These are phyloP conservation scores for Drosophila equinoxialis DNA, from an alignment of 1,140 invertebrate genomes.

Conservation along the genomic window DNA sequence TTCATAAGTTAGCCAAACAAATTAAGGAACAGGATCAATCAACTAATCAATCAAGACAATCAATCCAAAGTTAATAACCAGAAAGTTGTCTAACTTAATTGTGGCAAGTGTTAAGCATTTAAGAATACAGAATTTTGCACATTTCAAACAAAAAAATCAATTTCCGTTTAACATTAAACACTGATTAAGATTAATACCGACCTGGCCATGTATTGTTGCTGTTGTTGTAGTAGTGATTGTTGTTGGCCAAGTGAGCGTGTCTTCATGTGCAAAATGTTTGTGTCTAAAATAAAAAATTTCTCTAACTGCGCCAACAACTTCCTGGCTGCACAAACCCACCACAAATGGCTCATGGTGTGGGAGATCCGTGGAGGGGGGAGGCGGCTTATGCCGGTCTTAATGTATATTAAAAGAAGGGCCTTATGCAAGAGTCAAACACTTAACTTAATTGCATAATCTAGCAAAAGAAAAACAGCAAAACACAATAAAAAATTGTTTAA, in stretches of 20 bases:
- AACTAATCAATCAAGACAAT: conserved; percentile 5
- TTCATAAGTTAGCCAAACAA: background rate
- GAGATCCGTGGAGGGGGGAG: background rate
- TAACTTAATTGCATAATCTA: conserved; percentile 54
- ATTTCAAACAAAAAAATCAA: conserved; percentile 63
- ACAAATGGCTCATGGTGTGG: background rate
- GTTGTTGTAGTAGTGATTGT: conserved; percentile 1
- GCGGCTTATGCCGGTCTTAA: background rate
- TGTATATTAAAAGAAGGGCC: conserved; percentile 20
- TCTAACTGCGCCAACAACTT: conserved; percentile 38
- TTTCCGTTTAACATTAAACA: conserved; percentile 61
- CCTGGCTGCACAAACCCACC: conserved; percentile 35
- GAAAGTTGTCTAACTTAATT: conserved; percentile 42
- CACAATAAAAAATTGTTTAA: background rate
- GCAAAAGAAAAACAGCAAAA: conserved; percentile 3
- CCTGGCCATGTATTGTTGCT: background rate
- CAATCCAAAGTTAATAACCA: background rate
- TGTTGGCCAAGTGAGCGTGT: conserved; percentile 67
- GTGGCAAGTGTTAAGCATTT: conserved; percentile 61
- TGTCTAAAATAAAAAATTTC: conserved; percentile 38
- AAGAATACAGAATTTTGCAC: conserved; percentile 15
- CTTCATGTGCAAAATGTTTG: conserved; percentile 34
- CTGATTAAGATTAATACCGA: conserved; percentile 52
- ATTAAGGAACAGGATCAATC: conserved; percentile 17
- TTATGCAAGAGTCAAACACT: conserved; percentile 47